Percentiles rank a stretch among this genome's conserved stretches.
Evolutionary conservation across 37 sponge, comb jelly and placozoan genomes (phyloP).

Genomic region (Petrosia ficiformis): DNA sequence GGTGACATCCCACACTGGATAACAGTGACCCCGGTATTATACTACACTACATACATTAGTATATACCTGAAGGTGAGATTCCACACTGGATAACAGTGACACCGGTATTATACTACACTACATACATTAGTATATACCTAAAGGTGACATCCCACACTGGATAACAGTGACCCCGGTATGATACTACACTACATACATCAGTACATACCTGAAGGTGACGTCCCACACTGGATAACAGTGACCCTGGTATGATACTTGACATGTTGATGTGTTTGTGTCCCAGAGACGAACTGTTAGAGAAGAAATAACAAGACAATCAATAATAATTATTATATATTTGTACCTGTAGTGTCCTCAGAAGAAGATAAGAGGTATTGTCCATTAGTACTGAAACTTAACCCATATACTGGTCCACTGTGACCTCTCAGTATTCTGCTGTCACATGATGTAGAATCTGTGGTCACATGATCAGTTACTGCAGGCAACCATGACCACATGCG

Average conservation of each 20-base stretch:
- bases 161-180: constrained; percentile 73
- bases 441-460: too few species aligned
- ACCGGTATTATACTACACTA: too few species aligned
- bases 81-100: too few species aligned
- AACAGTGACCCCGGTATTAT: too few species aligned
- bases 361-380: constrained; percentile 61
- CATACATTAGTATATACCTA: constrained; percentile 39
- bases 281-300: constrained; percentile 54
- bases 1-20: too few species aligned
- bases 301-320: neutral
- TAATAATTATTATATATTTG: too few species aligned
- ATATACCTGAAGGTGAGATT: too few species aligned
- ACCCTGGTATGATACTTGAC: constrained; percentile 57
- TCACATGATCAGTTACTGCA: neutral
- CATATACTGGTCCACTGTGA: constrained; percentile 75
- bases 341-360: constrained; percentile 65
- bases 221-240: constrained; percentile 84
- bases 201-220: constrained; percentile 56
- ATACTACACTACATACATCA: constrained; percentile 12
- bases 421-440: constrained; percentile 30
- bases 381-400: constrained; percentile 23
- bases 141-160: constrained; percentile 77
- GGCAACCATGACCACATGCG: constrained; percentile 45
- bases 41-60: too few species aligned
- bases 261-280: constrained; percentile 20